Base-by-base conservation (phyloP, 2,113 vertebrate genomes). In the Anser brachyrhynchus region DNA sequence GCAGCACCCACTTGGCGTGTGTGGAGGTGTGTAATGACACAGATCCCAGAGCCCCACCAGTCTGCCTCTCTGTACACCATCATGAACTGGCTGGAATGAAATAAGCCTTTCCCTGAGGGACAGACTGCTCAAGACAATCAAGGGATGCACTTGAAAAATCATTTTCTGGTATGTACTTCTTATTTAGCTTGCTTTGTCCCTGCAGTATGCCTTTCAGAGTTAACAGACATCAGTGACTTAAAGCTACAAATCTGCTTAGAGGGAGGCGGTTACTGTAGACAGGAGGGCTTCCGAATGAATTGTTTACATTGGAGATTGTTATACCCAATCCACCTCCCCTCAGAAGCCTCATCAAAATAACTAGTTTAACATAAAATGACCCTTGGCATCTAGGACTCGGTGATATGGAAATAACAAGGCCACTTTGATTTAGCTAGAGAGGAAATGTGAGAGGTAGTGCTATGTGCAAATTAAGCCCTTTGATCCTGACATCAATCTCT, bases 191-290 rank as follows among this genome's bases (percentile, higher is more conserved):
- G 51, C 71, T 88, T 93, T 89, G 71, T 46, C 35, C 57, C 52
- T 41, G n/a, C 39, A 28, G 81, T 15, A 15, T 0, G 28, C 78
- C 82, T 93, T 79, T 96, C 54, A 76, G 90, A 81, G 85, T 88
- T 79, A 95, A 94, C 55, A 74, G 87, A 87, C 86, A 87, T 49
- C 94, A 62, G 79, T 94, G 95, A 95, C 84, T 88, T 97, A 91
- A 29, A 73, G 94, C 62, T 90, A 96, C 84, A 96, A 96, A 97
- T 95, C 97, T 96, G 85, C 96, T 97, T 97, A 97, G 76, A 58
- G 73, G 84, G 89, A 67, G 65, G 90, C 85, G 88, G 84, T 90
- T 94, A 85, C 65, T 39, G 58, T 41, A 74, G 88, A 39, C 81
- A 90, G 85, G 73, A 89, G 39, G 43, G 88, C 51, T 90, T 89